Conservation (phyloP, 2,888 invertebrate genomes). For the Masnerella sp. region DNA sequence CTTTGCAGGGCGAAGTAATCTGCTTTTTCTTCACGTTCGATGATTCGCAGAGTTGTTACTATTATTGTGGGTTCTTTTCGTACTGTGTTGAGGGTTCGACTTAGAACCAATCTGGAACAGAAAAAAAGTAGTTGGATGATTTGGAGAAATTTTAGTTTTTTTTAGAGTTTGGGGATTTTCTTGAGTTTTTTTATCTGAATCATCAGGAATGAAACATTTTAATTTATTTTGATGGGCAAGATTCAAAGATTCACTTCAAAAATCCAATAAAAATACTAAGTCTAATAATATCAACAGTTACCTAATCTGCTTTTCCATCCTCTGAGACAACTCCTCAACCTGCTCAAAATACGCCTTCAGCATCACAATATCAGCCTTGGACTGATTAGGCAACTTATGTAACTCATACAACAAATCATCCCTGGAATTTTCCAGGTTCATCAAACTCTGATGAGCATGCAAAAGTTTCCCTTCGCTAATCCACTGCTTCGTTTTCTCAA, state of each 20-base stretch:
- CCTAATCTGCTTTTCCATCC: slow-evolving; percentile 94
- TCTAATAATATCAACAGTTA: too few relatives aligned
- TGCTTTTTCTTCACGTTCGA: slow-evolving; percentile 97
- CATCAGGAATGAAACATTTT: too few relatives aligned
- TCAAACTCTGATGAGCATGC: slow-evolving; percentile 94
- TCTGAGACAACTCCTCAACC: slow-evolving; percentile 92
- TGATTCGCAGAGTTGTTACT: slow-evolving; percentile 96
- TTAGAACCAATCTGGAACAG: slow-evolving; percentile 91
- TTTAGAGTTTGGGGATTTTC: too few relatives aligned
- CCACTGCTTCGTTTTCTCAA: slow-evolving; percentile 94
- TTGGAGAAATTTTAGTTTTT: too few relatives aligned
- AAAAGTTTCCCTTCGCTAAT: slow-evolving; percentile 96
- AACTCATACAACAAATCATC: slow-evolving; percentile 97
- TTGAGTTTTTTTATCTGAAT: too few relatives aligned
- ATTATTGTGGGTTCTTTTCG: slow-evolving; percentile 96
- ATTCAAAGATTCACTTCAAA: too few relatives aligned
- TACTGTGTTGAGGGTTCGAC: slow-evolving; percentile 94
- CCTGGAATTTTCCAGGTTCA: slow-evolving; percentile 94
- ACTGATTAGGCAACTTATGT: slow-evolving; percentile 94
- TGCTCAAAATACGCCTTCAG: slow-evolving; percentile 97
- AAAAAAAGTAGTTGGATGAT: too few relatives aligned
- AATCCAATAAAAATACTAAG: too few relatives aligned
- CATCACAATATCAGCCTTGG: slow-evolving; percentile 93
- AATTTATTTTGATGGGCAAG: too few relatives aligned
- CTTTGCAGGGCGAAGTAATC: slow-evolving; percentile 92